Percentiles rank a stretch among this genome's conserved stretches.
Conservation (phyloP, 2,888 invertebrate genomes). For the Polietes domitor region DNA sequence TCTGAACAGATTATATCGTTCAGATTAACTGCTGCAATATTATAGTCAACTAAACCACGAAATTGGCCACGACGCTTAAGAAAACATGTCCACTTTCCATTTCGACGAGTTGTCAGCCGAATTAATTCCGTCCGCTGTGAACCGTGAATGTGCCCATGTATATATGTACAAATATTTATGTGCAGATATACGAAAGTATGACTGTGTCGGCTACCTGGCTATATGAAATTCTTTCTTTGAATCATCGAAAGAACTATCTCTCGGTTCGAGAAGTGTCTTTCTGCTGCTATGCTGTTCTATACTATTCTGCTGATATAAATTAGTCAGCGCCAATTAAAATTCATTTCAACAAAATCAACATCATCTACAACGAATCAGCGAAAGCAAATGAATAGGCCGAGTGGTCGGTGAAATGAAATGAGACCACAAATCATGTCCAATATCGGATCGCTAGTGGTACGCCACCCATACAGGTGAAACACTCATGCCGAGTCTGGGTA, state of each 20-base stretch:
- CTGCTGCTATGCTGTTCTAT: background rate
- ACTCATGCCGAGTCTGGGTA: background rate
- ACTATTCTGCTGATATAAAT: constrained; percentile 36
- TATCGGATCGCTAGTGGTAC: background rate
- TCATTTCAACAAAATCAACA: constrained; percentile 6
- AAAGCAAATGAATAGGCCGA: constrained; percentile 2
- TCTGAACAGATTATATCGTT: background rate
- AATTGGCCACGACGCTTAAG: background rate
- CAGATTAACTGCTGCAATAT: background rate
- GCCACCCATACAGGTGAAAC: constrained; percentile 7
- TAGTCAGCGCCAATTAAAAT: constrained; percentile 64
- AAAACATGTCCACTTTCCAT: background rate
- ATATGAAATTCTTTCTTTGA: constrained; percentile 48
- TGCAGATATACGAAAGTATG: background rate
- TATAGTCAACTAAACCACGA: background rate
- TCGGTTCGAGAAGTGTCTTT: constrained; percentile 29
- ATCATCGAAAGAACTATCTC: constrained; percentile 64
- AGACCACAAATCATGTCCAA: background rate
- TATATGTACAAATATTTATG: background rate
- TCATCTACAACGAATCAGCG: background rate
- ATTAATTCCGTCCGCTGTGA: background rate
- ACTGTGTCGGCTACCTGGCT: background rate
- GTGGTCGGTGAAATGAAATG: background rate
- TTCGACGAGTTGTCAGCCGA: background rate
- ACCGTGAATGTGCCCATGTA: background rate